Evolutionary conservation across 2,888 invertebrate species (phyloP).

Genomic region (Cyrtodaria siliqua): DNA sequence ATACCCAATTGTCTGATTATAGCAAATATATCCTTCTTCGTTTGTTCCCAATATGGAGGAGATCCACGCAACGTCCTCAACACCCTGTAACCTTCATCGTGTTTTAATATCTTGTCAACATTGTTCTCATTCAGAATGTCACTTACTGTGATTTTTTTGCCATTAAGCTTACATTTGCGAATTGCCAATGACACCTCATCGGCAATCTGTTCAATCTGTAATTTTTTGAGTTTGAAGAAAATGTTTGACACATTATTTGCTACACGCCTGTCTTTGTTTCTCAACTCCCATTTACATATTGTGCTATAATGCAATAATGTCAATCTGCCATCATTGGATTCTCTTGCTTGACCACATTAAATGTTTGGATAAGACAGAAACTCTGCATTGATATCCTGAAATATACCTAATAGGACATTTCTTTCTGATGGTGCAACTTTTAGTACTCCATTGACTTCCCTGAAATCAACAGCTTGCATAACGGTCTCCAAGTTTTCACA

Average conservation of each 20-base stretch:
- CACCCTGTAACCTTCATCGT: slow-evolving; percentile 57
- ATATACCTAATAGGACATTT: slow-evolving; percentile 21
- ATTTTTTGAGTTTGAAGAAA: slow-evolving; percentile 40
- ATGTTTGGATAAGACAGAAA: slow-evolving; percentile 29
- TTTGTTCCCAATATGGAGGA: slow-evolving; percentile 67
- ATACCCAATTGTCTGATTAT: slow-evolving; percentile 54
- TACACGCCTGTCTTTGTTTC: slow-evolving; percentile 37
- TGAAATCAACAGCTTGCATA: slow-evolving; percentile 40
- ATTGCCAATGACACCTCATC: slow-evolving; percentile 31
- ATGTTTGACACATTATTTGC: slow-evolving; percentile 38
- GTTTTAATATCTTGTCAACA: slow-evolving; percentile 31
- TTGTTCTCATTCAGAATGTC: slow-evolving; percentile 22
- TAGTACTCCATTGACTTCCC: slow-evolving; percentile 43
- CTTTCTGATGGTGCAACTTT: slow-evolving; percentile 30
- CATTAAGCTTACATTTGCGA: slow-evolving; percentile 44
- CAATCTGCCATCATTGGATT: not conserved
- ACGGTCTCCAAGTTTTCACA: slow-evolving; percentile 25
- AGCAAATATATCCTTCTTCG: slow-evolving; percentile 66
- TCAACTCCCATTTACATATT: slow-evolving; percentile 37
- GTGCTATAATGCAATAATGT: slow-evolving; percentile 13
- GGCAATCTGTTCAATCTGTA: slow-evolving; percentile 38
- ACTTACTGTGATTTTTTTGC: slow-evolving; percentile 28
- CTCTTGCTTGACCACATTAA: slow-evolving; percentile 32
- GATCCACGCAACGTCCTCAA: slow-evolving; percentile 47
- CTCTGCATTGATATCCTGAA: slow-evolving; percentile 29